Evolutionary conservation across 2,113 vertebrate genomes (phyloP).

Genomic region (Halcyon malimbica): DNA sequence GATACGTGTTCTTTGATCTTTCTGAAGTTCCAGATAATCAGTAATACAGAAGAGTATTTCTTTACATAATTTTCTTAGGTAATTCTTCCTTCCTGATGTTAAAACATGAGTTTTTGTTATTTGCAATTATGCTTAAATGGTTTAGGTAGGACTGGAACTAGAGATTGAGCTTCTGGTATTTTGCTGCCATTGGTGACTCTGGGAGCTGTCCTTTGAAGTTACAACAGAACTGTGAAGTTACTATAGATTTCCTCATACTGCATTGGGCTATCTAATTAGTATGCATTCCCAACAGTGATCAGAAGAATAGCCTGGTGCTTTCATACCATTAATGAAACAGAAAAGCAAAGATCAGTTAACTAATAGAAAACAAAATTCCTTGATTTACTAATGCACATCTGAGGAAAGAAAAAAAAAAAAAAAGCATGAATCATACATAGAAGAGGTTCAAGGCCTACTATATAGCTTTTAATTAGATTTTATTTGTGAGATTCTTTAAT

Average conservation of each 20-base stretch:
- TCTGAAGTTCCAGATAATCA: background rate
- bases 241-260: background rate
- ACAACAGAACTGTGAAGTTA: background rate
- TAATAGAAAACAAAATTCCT: background rate
- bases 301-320: background rate
- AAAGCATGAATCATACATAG: background rate
- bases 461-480: conserved; percentile 7
- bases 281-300: background rate
- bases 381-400: background rate
- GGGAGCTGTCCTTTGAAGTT: conserved; percentile 12
- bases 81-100: background rate
- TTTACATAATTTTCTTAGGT: background rate
- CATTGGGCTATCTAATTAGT: background rate
- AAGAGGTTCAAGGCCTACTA: background rate
- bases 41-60: background rate
- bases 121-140: background rate
- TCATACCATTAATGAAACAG: background rate
- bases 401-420: background rate
- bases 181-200: background rate
- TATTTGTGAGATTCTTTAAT: background rate
- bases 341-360: background rate
- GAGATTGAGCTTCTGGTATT: background rate
- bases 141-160: background rate
- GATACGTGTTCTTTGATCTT: background rate
- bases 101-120: background rate